phyloP scores from a whole-genome alignment of 1,140 invertebrate genomes.

The Ceratina japonica region DNA sequence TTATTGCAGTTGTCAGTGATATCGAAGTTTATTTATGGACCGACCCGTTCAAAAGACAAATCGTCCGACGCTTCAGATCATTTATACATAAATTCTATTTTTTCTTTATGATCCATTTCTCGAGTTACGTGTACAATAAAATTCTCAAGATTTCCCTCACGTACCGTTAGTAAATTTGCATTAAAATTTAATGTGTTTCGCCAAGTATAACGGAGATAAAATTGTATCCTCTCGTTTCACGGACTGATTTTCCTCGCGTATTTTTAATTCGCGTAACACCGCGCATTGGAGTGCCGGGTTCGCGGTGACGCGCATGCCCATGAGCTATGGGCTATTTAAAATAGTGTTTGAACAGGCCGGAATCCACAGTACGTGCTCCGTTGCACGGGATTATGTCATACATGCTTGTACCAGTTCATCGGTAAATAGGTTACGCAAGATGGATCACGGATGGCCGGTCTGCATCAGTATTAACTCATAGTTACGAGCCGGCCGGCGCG shows the following conservation, averaged over 20 bases:
- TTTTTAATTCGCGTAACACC: slow-evolving; percentile 40
- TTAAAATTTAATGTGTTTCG: neutral
- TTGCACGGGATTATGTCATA: slow-evolving; percentile 69
- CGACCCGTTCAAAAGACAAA: too few relatives aligned
- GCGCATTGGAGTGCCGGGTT: slow-evolving; percentile 10
- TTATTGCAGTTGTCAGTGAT: too few relatives aligned
- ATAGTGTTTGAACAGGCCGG: slow-evolving; percentile 50
- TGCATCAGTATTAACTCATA: slow-evolving; percentile 51
- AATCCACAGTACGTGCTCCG: slow-evolving; percentile 43
- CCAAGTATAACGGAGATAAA: neutral
- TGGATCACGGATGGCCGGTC: slow-evolving; percentile 67
- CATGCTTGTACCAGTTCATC: slow-evolving; percentile 65
- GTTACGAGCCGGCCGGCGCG: slow-evolving; percentile 19
- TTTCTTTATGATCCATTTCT: too few relatives aligned
- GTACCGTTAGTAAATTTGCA: too few relatives aligned
- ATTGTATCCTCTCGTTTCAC: neutral
- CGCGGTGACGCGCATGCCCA: slow-evolving; percentile 34
- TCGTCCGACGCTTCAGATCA: too few relatives aligned
- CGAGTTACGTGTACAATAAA: too few relatives aligned
- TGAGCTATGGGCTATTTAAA: slow-evolving; percentile 49
- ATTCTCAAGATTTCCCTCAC: too few relatives aligned
- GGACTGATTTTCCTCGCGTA: slow-evolving; percentile 1
- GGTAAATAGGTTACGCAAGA: slow-evolving; percentile 75
- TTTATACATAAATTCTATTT: too few relatives aligned
- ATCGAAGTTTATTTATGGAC: too few relatives aligned